Percentiles rank a stretch among this genome's conserved stretches.
phyloP scores from a whole-genome alignment of 2,113 vertebrate genomes.

The Coreoperca whiteheadi region DNA sequence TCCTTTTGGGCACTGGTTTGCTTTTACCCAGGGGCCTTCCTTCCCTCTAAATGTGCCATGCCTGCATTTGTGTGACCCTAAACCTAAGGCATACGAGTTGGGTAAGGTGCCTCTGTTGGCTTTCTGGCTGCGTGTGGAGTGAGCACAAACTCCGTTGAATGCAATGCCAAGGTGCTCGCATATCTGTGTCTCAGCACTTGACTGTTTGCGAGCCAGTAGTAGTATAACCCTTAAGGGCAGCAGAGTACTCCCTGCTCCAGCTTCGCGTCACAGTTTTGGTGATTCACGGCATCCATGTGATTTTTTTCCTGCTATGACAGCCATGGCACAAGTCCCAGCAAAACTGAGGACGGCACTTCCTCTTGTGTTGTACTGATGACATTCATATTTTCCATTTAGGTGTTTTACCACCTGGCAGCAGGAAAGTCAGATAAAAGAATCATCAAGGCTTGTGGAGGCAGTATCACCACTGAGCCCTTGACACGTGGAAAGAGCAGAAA shows the following conservation, averaged over 20 bases:
- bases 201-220: constrained; percentile 43
- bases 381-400: neutral
- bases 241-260: constrained; percentile 4
- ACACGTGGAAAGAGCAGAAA: constrained; percentile 42
- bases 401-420: neutral
- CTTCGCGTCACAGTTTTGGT: constrained; percentile 34
- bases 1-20: constrained; percentile 9
- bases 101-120: constrained; percentile 9
- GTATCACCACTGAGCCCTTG: constrained; percentile 1
- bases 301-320: constrained; percentile 44
- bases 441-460: neutral
- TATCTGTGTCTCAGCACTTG: constrained; percentile 72
- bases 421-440: constrained; percentile 6
- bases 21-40: neutral
- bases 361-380: neutral
- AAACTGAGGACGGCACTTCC: constrained; percentile 39
- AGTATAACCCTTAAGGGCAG: constrained; percentile 29
- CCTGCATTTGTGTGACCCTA: constrained; percentile 31
- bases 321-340: constrained; percentile 49
- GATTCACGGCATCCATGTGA: constrained; percentile 49
- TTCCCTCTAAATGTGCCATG: neutral
- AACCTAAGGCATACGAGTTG: neutral
- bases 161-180: constrained; percentile 54
- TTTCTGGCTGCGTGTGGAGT: neutral
- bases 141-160: constrained; percentile 31